These are phyloP conservation scores for Microcebus lehilahytsara DNA, from an alignment of 2,113 vertebrate genomes.

Conservation along the genomic window DNA sequence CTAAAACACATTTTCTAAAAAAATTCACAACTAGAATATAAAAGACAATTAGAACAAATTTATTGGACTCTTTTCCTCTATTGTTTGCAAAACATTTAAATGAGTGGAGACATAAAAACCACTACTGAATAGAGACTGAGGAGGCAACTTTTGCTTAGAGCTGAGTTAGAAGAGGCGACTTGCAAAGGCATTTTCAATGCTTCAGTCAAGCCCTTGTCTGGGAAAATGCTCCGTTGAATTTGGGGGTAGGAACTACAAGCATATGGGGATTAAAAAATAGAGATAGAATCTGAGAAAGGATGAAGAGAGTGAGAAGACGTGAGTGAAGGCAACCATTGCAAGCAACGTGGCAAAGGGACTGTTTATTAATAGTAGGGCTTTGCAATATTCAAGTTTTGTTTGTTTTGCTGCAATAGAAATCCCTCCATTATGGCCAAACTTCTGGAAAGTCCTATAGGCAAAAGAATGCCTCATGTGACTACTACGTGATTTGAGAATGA, in stretches of 20 bases:
- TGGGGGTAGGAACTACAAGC: background rate
- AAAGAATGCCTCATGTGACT: background rate
- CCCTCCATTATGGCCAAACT: background rate
- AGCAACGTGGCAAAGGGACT: background rate
- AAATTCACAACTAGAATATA: background rate
- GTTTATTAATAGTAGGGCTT: background rate
- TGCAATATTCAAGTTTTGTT: background rate
- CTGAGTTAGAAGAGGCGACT: background rate
- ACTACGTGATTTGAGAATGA: background rate
- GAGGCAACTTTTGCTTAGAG: background rate
- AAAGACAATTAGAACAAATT: slow-evolving; percentile 42
- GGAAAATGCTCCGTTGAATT: background rate
- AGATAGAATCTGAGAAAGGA: background rate
- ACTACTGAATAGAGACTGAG: rapidly evolving
- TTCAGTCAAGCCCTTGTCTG: background rate
- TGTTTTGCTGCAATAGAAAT: background rate
- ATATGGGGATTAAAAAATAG: background rate
- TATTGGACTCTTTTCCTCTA: background rate
- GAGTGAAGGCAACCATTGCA: too few relatives aligned
- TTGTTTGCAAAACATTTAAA: slow-evolving; percentile 37
- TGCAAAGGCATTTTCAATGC: background rate
- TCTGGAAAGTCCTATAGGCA: background rate
- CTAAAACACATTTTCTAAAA: background rate
- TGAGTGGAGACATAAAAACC: slow-evolving; percentile 3
- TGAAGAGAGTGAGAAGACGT: background rate